These are phyloP conservation scores for Micrasema longulum DNA, from an alignment of 1,140 invertebrate genomes.

Conservation along the genomic window DNA sequence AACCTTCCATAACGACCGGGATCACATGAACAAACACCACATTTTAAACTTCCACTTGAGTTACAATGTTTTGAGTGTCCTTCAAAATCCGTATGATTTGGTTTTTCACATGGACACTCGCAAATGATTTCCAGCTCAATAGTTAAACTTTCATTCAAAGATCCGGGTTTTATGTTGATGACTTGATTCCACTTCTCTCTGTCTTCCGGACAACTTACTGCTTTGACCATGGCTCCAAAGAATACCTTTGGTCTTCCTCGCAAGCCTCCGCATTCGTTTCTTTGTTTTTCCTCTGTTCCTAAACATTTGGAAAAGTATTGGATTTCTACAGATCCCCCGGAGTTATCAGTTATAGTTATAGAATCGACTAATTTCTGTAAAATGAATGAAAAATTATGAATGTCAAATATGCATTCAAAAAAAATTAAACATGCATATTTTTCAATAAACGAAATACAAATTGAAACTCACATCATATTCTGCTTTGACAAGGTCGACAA, in stretches of 20 bases:
- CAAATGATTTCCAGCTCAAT: constrained; percentile 81
- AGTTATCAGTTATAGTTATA: constrained; percentile 71
- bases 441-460: too few species aligned
- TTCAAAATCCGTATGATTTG: constrained; percentile 65
- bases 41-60: constrained; percentile 70
- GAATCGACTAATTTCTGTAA: constrained; percentile 62
- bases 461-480: constrained; percentile 80
- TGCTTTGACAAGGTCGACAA: constrained; percentile 77
- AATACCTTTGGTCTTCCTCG: constrained; percentile 69
- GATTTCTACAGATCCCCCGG: constrained; percentile 70
- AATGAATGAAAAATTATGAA: constrained; percentile 14
- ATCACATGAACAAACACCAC: constrained; percentile 81
- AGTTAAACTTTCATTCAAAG: constrained; percentile 78
- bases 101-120: constrained; percentile 77
- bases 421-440: too few species aligned
- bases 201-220: constrained; percentile 70
- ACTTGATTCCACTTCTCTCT: constrained; percentile 73
- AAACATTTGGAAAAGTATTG: constrained; percentile 74
- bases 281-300: constrained; percentile 58
- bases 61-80: constrained; percentile 64
- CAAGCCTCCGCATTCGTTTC: constrained; percentile 70
- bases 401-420: constrained; percentile 1
- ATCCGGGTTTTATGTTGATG: constrained; percentile 81
- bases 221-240: constrained; percentile 65
- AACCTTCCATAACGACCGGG: constrained; percentile 72